Evolutionary conservation across 2,888 invertebrate species (phyloP), one percentile per base, ranked within the genome.

Genomic region (Salticus scenicus): DNA sequence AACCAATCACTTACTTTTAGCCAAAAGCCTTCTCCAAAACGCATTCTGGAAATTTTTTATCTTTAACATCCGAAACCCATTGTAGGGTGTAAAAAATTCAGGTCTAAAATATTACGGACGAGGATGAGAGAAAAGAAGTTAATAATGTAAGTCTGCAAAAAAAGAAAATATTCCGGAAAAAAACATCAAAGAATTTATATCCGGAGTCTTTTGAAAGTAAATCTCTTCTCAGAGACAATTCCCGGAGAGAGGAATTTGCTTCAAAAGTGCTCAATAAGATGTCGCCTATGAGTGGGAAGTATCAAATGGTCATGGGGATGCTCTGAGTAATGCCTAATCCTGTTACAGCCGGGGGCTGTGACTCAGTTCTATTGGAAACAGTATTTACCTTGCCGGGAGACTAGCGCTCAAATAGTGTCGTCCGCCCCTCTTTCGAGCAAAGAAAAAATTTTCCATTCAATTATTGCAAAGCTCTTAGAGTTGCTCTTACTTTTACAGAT

Each of bases 321-420:
- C 30, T 69, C 69, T 75, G 81, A 74, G 70, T 81, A 81, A 81
- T 82, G 76, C 72, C n/a, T 78, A 83, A 83, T 83, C 83, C 77
- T 72, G 67, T 73, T 84, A 78, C 69, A n/a, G 63, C 57, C 78
- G 41, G 51, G 47, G 77, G 37, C 83, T 24, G 67, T 84, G 83
- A 83, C 77, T 83, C 83, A 83, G 57, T 51, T 37, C 28, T 41
- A 63, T 76, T 77, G 31, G 51, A 47, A 33, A 24, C 33, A 84
- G 69, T 78, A 78, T 78, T 78, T 78, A 47, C 73, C 67, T 82
- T 74, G 8, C 51, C 33, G 37, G 72, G 51, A 37, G 51, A 37
- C 63, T 37, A 33, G 27, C n/a, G 30, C 51, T 76, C 76, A 47
- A 67, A 30, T 70, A 77, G 69, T 51, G 41, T 70, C 57, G 37